These are phyloP conservation scores for Aurelia aurita complex sp. Pacific DNA, from an alignment of 30 jellyfish, hydroid and myxozoan genomes.

Conservation along the genomic window DNA sequence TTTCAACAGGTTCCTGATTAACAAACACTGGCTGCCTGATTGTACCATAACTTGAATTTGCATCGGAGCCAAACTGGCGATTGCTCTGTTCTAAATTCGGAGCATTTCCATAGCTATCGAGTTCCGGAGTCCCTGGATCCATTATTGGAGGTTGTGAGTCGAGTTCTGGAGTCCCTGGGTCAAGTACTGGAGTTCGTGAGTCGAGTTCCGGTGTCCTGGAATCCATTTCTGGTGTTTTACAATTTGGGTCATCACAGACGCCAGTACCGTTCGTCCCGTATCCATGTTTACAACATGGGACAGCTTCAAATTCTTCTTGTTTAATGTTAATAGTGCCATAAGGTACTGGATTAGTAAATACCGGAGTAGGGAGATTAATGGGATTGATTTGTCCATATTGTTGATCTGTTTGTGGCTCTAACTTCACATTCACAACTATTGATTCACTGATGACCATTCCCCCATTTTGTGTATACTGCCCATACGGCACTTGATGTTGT, in stretches of 20 bases:
- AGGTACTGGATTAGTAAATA: background rate
- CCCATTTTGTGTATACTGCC: background rate
- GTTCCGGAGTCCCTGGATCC: background rate
- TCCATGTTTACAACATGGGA: too few relatives aligned
- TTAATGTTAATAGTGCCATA: background rate
- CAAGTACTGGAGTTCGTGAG: background rate
- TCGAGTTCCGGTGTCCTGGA: slow-evolving; percentile 3
- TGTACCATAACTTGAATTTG: background rate
- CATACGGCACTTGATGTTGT: background rate
- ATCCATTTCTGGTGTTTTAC: slow-evolving; percentile 4
- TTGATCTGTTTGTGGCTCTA: background rate
- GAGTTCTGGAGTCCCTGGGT: background rate
- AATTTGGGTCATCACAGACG: background rate
- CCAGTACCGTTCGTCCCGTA: background rate
- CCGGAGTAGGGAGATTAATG: background rate
- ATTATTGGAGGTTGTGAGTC: background rate
- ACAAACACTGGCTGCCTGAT: background rate
- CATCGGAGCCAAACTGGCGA: background rate
- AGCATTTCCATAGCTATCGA: background rate
- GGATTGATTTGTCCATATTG: background rate
- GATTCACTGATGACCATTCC: background rate
- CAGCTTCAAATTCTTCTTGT: background rate
- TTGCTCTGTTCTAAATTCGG: background rate
- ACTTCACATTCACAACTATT: background rate
- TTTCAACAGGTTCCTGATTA: background rate